These are phyloP conservation scores for Aphidoletes aphidimyza DNA, from an alignment of 2,888 invertebrate genomes.

Conservation along the genomic window DNA sequence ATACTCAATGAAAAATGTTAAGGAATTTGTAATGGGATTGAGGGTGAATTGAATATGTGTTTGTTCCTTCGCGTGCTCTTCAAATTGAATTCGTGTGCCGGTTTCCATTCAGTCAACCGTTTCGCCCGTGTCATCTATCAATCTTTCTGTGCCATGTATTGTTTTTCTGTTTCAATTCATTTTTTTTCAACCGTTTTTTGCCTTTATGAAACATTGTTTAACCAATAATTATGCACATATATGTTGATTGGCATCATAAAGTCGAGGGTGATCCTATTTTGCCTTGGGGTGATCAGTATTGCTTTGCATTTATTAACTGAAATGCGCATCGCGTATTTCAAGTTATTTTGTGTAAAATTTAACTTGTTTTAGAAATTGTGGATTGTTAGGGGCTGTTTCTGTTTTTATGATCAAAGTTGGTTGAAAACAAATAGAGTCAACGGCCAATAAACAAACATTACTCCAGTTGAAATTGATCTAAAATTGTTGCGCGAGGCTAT, in stretches of 20 bases:
- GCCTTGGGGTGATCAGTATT: too few species aligned
- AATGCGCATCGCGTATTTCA: too few species aligned
- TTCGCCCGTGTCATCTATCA: constrained; percentile 14
- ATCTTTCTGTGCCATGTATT: constrained; percentile 4
- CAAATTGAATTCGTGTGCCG: constrained; percentile 42
- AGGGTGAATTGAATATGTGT: background rate
- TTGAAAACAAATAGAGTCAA: background rate
- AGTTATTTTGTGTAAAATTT: too few species aligned
- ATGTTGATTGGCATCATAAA: background rate
- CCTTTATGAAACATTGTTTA: background rate
- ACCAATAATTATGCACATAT: constrained; percentile 16
- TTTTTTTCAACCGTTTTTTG: background rate
- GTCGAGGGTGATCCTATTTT: too few species aligned
- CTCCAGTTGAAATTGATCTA: constrained; percentile 37
- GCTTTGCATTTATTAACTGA: too few species aligned
- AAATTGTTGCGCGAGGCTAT: constrained; percentile 1
- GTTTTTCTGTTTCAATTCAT: background rate
- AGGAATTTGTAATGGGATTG: background rate
- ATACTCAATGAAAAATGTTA: background rate
- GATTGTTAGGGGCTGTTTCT: background rate
- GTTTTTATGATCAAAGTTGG: background rate
- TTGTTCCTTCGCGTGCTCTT: constrained; percentile 11
- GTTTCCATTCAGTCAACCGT: constrained; percentile 3
- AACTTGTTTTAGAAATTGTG: too few species aligned
- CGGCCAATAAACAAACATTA: background rate